Evolutionary conservation across 2,888 invertebrate genomes (phyloP).

Genomic region (Epinotia ramella): DNA sequence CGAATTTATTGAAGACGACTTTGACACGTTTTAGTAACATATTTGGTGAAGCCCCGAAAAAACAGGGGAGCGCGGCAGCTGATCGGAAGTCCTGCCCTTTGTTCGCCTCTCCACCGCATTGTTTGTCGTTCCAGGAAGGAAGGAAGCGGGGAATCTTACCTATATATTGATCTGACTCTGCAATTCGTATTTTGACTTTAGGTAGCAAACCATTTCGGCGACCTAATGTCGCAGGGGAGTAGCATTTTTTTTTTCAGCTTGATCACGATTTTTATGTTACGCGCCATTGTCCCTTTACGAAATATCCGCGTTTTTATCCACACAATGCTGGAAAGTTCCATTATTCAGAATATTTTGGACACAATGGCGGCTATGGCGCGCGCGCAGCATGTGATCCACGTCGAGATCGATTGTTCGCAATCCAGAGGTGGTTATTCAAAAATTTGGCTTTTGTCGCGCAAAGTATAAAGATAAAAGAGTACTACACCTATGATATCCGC

Average conservation of each 20-base stretch:
- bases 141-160: constrained; percentile 63
- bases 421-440: constrained; percentile 75
- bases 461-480: constrained; percentile 72
- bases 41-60: constrained; percentile 80
- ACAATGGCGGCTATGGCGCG: constrained; percentile 76
- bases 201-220: constrained; percentile 15
- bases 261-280: constrained; percentile 65
- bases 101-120: constrained; percentile 74
- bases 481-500: constrained; percentile 72
- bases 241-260: constrained; percentile 47
- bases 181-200: constrained; percentile 44
- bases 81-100: constrained; percentile 85
- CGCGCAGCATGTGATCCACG: constrained; percentile 81
- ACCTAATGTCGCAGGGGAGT: constrained; percentile 17
- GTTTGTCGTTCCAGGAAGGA: constrained; percentile 70
- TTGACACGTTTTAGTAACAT: constrained; percentile 63
- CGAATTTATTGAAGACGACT: constrained; percentile 27
- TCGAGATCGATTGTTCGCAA: constrained; percentile 77
- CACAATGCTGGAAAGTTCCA: constrained; percentile 76
- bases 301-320: constrained; percentile 76
- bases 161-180: constrained; percentile 43
- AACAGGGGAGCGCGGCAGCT: constrained; percentile 79
- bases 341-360: constrained; percentile 76
- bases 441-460: constrained; percentile 71
- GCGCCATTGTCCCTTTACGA: constrained; percentile 73